A percentile compares a stretch with the other conserved stretches of the same genome.
These are phyloP conservation scores for Gobionotothen gibberifrons DNA, from an alignment of 2,797 vertebrate genomes.

Conservation along the genomic window DNA sequence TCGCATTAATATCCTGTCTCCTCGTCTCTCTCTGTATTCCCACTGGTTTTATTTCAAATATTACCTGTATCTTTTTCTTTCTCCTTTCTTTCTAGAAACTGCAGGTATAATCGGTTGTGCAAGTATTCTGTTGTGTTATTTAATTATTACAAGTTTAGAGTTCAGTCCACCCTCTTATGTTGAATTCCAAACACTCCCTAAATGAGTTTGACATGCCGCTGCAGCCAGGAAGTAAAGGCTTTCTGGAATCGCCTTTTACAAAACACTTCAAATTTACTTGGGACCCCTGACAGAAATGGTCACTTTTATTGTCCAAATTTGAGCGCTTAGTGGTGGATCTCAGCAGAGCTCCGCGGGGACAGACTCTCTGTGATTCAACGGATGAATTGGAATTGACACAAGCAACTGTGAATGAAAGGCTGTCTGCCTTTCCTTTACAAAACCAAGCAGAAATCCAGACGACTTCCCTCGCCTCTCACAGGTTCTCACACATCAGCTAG, in stretches of 20 bases:
- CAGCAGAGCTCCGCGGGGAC: slow-evolving; percentile 43
- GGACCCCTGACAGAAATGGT: slow-evolving; percentile 44
- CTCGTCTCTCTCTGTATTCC: slow-evolving; percentile 70
- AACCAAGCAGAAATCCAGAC: slow-evolving; percentile 74
- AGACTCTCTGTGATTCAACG: slow-evolving; percentile 57
- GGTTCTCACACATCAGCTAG: slow-evolving; percentile 60
- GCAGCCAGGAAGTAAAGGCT: slow-evolving; percentile 46
- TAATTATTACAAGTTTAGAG: slow-evolving; percentile 73
- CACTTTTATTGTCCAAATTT: slow-evolving; percentile 43
- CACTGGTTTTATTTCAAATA: slow-evolving; percentile 80
- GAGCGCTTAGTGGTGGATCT: slow-evolving; percentile 27
- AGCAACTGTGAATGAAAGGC: slow-evolving; percentile 70
- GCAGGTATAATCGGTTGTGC: slow-evolving; percentile 87
- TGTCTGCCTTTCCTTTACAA: slow-evolving; percentile 73
- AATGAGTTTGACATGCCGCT: slow-evolving; percentile 56
- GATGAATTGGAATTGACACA: slow-evolving; percentile 74
- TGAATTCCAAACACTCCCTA: slow-evolving; percentile 74
- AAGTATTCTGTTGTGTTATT: slow-evolving; percentile 79
- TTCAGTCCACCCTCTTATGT: slow-evolving; percentile 77
- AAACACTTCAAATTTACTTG: slow-evolving; percentile 39
- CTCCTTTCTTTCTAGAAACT: slow-evolving; percentile 86
- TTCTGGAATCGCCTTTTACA: slow-evolving; percentile 51
- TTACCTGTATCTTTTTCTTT: slow-evolving; percentile 86
- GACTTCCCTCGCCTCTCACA: slow-evolving; percentile 72
- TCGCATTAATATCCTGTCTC: slow-evolving; percentile 60